Percentiles rank a stretch among this genome's conserved stretches.
Evolutionary conservation across 2,888 invertebrate genomes (phyloP).

Genomic region (Sinelater perroti): DNA sequence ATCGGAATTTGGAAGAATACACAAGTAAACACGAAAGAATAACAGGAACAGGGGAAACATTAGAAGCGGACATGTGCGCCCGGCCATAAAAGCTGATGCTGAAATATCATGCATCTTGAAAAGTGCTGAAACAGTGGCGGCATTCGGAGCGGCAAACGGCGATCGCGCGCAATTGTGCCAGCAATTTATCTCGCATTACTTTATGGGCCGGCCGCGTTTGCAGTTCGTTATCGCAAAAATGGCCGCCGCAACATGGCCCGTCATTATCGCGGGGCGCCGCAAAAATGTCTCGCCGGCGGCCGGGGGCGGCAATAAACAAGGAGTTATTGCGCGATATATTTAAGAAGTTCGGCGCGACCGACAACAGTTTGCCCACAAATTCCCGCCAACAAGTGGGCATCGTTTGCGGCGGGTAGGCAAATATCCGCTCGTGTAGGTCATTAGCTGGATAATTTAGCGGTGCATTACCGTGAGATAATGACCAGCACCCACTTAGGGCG

Average conservation of each 20-base stretch:
- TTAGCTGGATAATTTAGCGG: slow-evolving; percentile 49
- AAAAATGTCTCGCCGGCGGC: slow-evolving; percentile 16
- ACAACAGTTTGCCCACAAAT: slow-evolving; percentile 41
- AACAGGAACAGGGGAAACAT: no score
- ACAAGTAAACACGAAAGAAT: no score
- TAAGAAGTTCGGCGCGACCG: slow-evolving; percentile 32
- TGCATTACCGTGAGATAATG: slow-evolving; percentile 48
- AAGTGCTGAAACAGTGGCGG: no score
- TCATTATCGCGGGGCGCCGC: slow-evolving; percentile 16
- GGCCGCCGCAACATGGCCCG: slow-evolving; percentile 12
- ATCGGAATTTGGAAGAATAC: no score
- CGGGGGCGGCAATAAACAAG: slow-evolving; percentile 23
- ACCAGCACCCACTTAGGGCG: slow-evolving; percentile 43
- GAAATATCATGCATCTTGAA: no score
- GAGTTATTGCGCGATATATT: slow-evolving; percentile 28
- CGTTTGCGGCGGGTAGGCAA: slow-evolving; percentile 34
- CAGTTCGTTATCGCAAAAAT: slow-evolving; percentile 13
- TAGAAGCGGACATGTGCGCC: no score
- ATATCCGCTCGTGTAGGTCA: slow-evolving; percentile 44
- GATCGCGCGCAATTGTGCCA: no score
- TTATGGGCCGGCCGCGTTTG: slow-evolving; percentile 14
- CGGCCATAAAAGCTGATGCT: no score
- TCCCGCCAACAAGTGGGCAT: slow-evolving; percentile 34
- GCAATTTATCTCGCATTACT: no score
- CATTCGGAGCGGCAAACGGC: no score